Conservation (phyloP, 2,797 vertebrate species). For the Micropoecilia bifurca region DNA sequence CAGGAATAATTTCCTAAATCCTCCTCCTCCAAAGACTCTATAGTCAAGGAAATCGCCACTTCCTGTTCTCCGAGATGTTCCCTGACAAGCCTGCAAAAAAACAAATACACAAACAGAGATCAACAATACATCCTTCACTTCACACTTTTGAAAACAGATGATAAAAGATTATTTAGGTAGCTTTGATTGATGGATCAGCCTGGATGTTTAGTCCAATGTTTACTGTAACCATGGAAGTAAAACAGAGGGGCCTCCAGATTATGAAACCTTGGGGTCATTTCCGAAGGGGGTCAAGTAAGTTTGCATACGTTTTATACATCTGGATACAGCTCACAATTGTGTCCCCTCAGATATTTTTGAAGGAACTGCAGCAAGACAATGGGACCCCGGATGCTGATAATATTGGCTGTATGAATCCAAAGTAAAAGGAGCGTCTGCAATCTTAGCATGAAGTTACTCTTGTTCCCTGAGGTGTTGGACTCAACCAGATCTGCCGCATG, state of each 20-base stretch:
- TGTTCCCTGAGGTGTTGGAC: neutral
- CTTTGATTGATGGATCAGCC: neutral
- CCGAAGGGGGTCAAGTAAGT: neutral
- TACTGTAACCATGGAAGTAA: neutral
- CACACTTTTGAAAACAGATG: neutral
- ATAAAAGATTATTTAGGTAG: neutral
- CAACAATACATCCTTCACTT: neutral
- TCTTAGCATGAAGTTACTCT: neutral
- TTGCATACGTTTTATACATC: neutral
- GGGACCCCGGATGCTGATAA: neutral
- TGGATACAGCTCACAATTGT: neutral
- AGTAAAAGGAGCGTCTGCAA: neutral
- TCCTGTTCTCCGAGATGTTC: slow-evolving; percentile 98
- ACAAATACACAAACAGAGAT: slow-evolving; percentile 30
- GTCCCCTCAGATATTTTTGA: neutral
- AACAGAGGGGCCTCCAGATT: neutral
- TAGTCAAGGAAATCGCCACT: slow-evolving; percentile 95
- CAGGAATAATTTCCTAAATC: slow-evolving; percentile 98
- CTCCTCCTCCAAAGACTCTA: slow-evolving; percentile 93
- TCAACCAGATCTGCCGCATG: neutral
- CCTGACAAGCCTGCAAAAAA: slow-evolving; percentile 87
- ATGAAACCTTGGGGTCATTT: neutral
- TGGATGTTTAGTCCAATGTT: neutral
- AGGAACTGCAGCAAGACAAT: neutral
- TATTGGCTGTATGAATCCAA: neutral